Base-by-base conservation (phyloP, 2,888 invertebrate genomes). In the Acrobasis consociella region DNA sequence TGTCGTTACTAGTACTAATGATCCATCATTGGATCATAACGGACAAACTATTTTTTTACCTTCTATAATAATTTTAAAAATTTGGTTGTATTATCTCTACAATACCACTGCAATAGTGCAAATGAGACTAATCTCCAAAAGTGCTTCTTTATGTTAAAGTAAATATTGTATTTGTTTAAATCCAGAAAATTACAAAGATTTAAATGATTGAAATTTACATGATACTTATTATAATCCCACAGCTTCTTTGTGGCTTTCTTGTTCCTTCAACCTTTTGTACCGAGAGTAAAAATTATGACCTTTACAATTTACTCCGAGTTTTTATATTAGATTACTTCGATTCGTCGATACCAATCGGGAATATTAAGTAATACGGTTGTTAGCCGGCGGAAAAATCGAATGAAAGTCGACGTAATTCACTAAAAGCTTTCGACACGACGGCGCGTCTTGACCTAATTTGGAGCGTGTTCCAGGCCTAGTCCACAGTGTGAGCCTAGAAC, bases 371-470 rank as follows among this genome's bases (percentile, higher is more conserved):
- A 71, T 67, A 67, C 58, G 65, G 71, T 72, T 67, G 65, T 64
- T 49, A 52, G 56, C 17, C 8, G 58, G 42, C 60, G 53, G 16
- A 72, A 77, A 75, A 78, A 78, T 81, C 73, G 68, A 79, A 82
- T 79, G 69, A 76, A 78, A 77, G 72, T 77, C 65, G 67, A 65
- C 63, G 76, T 80, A 79, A 81, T 78, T 77, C 69, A 70, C 68
- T 74, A 74, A 81, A 76, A 79, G 77, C 75, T 68, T 74, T 72
- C 74, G 78, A 73, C 78, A 72, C 71, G 76, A 70, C 67, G 70
- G 66, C 73, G 70, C 78, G 74, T 81, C 82, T 85, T 85, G 85
- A 86, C 85, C 86, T 81, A 85, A 85, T 85, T 86, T 77, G 73
- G 71, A 71, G 67, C 74, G 75, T 73, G 76, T 77, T 75, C 5